phyloP scores from a whole-genome alignment of 2,113 vertebrate genomes.

The Caranx ignobilis region DNA sequence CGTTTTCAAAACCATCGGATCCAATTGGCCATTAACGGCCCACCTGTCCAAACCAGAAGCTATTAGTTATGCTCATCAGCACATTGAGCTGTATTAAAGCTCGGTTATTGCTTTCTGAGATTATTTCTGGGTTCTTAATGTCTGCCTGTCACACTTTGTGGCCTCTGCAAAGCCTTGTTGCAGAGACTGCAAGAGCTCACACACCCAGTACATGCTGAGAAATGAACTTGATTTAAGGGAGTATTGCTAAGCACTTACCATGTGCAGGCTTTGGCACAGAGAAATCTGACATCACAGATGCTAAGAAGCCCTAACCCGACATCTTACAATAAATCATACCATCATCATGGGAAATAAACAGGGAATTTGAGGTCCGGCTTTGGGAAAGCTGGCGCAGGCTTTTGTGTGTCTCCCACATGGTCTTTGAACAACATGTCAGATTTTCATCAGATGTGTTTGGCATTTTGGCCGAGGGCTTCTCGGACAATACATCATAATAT shows the following conservation, averaged over 20 bases:
- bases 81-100: constrained; percentile 38
- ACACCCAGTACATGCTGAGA: constrained; percentile 17
- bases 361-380: constrained; percentile 34
- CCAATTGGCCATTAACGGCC: constrained; percentile 54
- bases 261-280: constrained; percentile 15
- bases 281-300: constrained; percentile 41
- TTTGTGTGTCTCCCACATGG: constrained; percentile 41
- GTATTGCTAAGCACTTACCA: constrained; percentile 23
- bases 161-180: constrained; percentile 1
- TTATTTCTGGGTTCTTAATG: constrained; percentile 16
- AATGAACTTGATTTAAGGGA: constrained; percentile 46
- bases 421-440: constrained; percentile 50
- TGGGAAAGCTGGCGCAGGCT: constrained; percentile 12
- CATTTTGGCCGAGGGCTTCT: constrained; percentile 48
- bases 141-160: constrained; percentile 7
- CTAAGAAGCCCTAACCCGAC: constrained; percentile 47
- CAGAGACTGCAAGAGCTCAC: constrained; percentile 13
- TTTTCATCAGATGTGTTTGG: constrained; percentile 55
- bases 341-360: constrained; percentile 57
- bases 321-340: constrained; percentile 43
- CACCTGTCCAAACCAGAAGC: constrained; percentile 53
- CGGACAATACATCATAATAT: constrained; percentile 43
- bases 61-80: constrained; percentile 40
- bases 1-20: constrained; percentile 32
- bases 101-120: constrained; percentile 34